Base-by-base conservation (phyloP, 2,888 invertebrate genomes). In the Tromatobia lineatoria region DNA sequence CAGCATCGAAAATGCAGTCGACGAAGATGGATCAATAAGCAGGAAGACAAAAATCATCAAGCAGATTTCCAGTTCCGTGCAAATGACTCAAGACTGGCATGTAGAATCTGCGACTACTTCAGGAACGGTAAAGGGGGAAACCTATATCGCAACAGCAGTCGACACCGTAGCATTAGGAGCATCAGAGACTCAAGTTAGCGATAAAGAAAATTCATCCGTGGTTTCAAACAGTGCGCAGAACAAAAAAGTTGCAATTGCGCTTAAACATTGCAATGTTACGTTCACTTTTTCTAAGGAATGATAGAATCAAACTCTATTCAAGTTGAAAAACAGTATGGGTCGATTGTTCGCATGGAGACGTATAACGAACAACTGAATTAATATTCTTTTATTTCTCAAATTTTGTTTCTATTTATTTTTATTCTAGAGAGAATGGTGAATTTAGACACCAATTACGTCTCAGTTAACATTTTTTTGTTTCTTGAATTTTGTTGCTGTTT, bases 11-110 rank as follows among this genome's bases (percentile, higher is more conserved):
- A 34, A 4, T 7, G 29, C 29, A 6, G 29, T 29, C 29, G 29
- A 29, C 29, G 29, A 29, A 29, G 29, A 29, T 6, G 29, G 6
- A 52, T 87, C 87, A 23, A 59, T 85, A 69, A 15, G 87, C 86
- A 34, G 66, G 85, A 81, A 78, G 83, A 70, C 23, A 86, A 29
- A 88, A 87, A 79, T 89, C 87, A 74, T 87, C 87, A 38, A 42
- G 52, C 69, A 64, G 59, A 81, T 69, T 38, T 54, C 38, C 52
- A 67, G 67, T 50, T 77, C 77, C n/a, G 71, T 45, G 29, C 25
- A 71, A 29, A 52, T 71, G 52, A 71, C 52, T 38, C 71, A n/a
- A 20, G 8, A 54, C 4, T n/a, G 20, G 34, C 42, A 34, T n/a
- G 15, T 34, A n/a, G 50, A 11, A 71, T 71, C 71, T 54, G 71